Percentiles rank a stretch among this genome's conserved stretches.
phyloP scores from a whole-genome alignment of 2,797 vertebrate species.

The Manis javanica region DNA sequence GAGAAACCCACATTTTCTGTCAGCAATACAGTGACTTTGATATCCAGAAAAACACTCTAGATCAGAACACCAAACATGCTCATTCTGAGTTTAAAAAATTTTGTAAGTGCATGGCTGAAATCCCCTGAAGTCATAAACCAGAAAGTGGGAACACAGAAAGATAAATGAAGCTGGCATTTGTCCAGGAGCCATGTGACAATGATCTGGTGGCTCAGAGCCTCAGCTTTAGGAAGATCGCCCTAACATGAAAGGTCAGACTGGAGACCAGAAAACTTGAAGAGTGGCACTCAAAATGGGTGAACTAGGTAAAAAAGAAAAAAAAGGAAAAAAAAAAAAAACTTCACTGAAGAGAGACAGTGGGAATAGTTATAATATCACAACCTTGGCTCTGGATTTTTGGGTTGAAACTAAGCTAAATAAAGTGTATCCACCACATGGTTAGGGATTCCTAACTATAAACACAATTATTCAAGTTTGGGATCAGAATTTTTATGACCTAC shows the following conservation, averaged over 20 bases:
- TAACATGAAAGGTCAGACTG: not conserved
- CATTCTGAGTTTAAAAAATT: not conserved
- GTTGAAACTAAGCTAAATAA: not conserved
- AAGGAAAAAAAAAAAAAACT: too few species aligned
- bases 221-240: not conserved
- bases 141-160: not conserved
- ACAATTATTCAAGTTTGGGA: not conserved
- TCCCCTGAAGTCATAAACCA: not conserved
- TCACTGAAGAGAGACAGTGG: not conserved
- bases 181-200: not conserved
- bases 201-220: not conserved
- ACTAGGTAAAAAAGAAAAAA: not conserved
- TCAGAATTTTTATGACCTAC: constrained; percentile 22
- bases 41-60: not conserved
- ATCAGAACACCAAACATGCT: not conserved
- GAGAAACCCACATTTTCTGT: constrained; percentile 32
- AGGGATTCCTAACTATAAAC: constrained; percentile 24
- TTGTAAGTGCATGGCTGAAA: not conserved
- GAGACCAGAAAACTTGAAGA: not conserved
- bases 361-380: not conserved
- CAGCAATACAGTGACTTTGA: not conserved
- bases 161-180: not conserved
- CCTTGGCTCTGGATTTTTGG: not conserved
- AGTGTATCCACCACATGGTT: not conserved
- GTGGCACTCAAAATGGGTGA: not conserved